Percentiles rank a stretch among this genome's conserved stretches.
These are phyloP conservation scores for Acanthurus tractus DNA, from an alignment of 2,797 vertebrate genomes.

Conservation along the genomic window DNA sequence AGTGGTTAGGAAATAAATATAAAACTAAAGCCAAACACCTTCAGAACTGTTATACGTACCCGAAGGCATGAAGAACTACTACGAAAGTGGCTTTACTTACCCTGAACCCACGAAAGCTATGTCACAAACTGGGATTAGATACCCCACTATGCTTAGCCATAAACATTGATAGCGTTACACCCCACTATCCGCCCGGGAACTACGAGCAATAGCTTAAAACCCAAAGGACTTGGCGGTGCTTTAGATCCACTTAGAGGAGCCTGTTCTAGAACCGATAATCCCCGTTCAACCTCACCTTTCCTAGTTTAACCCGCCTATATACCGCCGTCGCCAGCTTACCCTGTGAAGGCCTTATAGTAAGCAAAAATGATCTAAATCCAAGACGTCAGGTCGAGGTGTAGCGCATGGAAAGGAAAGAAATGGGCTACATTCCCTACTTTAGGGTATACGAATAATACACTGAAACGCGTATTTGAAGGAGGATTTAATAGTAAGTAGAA, in stretches of 20 bases:
- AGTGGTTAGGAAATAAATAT: conserved; percentile 19
- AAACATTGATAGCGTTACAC: conserved; percentile 35
- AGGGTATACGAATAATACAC: rapidly evolving
- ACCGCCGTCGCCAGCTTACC: conserved; percentile 72
- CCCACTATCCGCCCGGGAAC: conserved; percentile 41
- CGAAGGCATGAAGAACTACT: conserved; percentile 1
- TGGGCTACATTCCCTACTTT: conserved; percentile 67
- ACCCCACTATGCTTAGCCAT: too few species aligned
- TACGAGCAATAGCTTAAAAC: conserved; percentile 78
- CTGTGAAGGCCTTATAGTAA: conserved; percentile 30
- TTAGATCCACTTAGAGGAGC: conserved; percentile 75
- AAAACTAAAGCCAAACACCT: conserved; percentile 48
- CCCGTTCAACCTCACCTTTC: conserved; percentile 58
- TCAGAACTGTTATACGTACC: conserved; percentile 58
- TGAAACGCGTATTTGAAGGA: conserved; percentile 40
- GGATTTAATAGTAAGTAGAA: conserved; percentile 79
- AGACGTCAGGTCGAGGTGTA: conserved; percentile 80
- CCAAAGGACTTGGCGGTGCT: conserved; percentile 78
- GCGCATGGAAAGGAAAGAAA: conserved; percentile 64
- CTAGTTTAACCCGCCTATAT: conserved; percentile 63
- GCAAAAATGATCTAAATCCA: neutral
- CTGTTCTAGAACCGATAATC: conserved; percentile 76
- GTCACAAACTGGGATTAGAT: conserved; percentile 65
- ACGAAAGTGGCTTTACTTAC: conserved; percentile 66
- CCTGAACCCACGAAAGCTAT: conserved; percentile 65